These are phyloP conservation scores for Rhinogobius similis DNA, from an alignment of 2,113 vertebrate species.

Conservation along the genomic window DNA sequence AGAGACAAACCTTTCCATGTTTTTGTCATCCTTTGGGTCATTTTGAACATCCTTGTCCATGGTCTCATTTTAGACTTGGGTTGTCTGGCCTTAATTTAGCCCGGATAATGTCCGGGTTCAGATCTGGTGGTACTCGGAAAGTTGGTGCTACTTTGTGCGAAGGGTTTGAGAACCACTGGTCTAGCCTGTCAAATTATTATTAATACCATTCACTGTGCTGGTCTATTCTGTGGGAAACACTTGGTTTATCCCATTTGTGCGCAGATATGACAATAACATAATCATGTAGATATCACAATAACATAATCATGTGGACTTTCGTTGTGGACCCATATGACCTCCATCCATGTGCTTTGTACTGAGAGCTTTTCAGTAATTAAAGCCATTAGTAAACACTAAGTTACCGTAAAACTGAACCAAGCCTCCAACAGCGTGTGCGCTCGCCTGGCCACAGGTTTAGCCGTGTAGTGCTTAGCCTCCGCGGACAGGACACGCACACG, in stretches of 20 bases:
- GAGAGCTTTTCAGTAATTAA: neutral
- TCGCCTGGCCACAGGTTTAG: slow-evolving; percentile 41
- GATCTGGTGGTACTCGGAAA: too few species aligned
- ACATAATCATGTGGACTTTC: neutral
- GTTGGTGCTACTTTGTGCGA: too few species aligned
- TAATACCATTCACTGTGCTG: neutral
- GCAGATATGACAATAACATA: neutral
- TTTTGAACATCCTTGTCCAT: too few species aligned
- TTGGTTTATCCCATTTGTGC: neutral
- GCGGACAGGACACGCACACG: slow-evolving; percentile 22
- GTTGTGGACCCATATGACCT: neutral
- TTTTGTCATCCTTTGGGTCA: too few species aligned
- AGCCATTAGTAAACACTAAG: neutral
- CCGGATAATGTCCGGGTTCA: too few species aligned
- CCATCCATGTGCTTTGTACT: neutral
- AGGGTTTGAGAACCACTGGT: neutral
- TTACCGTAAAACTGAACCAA: neutral
- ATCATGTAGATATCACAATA: neutral
- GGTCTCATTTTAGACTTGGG: too few species aligned
- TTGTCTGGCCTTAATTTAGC: too few species aligned
- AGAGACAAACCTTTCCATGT: too few species aligned
- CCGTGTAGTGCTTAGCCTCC: slow-evolving; percentile 42
- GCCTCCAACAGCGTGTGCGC: neutral
- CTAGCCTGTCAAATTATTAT: neutral
- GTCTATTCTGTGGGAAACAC: neutral